A percentile compares a stretch with the other conserved stretches of the same genome.
These are phyloP conservation scores for Megalops cyprinoides DNA, from an alignment of 2,797 vertebrate species.

Conservation along the genomic window DNA sequence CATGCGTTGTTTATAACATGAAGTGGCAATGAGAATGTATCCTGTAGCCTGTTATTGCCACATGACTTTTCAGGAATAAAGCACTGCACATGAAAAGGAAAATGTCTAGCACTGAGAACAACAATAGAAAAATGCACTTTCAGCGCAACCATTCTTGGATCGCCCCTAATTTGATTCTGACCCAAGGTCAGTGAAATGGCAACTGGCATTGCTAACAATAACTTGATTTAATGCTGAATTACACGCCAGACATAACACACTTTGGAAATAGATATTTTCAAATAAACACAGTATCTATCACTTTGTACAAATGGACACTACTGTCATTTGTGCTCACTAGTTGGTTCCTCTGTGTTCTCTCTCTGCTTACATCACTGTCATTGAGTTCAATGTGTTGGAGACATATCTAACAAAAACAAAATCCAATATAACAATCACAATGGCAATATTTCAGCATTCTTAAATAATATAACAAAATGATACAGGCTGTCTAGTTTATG, in stretches of 20 bases:
- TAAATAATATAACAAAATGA: no score
- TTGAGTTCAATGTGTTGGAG: background rate
- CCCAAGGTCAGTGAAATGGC: conserved; percentile 9
- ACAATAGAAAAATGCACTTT: background rate
- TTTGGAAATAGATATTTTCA: conserved; percentile 13
- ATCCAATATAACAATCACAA: no score
- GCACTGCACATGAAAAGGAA: background rate
- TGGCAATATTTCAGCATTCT: no score
- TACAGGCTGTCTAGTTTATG: no score
- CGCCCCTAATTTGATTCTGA: conserved; percentile 8
- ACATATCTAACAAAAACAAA: background rate
- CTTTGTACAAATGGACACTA: background rate
- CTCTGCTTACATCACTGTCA: background rate
- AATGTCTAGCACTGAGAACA: background rate
- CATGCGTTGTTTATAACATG: background rate
- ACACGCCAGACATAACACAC: background rate
- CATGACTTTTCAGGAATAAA: background rate
- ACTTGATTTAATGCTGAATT: conserved; percentile 17
- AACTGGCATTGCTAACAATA: conserved; percentile 4
- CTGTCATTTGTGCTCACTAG: background rate
- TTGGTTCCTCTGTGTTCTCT: background rate
- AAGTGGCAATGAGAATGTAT: background rate
- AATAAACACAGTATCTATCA: background rate
- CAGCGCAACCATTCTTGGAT: background rate
- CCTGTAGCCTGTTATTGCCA: background rate